These are phyloP conservation scores for Phocoena sinus DNA, from an alignment of 2,113 vertebrate species.

Conservation along the genomic window DNA sequence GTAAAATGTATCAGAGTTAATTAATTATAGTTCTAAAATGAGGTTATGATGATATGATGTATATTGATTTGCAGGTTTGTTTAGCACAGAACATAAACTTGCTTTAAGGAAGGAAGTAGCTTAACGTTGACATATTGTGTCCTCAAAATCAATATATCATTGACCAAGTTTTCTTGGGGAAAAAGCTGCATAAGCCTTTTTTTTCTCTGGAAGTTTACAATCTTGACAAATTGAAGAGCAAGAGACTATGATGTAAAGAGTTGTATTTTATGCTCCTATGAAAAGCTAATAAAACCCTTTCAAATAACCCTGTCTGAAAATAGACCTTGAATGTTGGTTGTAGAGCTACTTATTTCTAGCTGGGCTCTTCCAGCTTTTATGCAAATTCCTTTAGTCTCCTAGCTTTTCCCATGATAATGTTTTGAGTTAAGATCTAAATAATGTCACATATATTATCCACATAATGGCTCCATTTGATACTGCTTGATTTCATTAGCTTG, in stretches of 20 bases:
- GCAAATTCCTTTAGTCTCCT: neutral
- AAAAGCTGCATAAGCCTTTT: neutral
- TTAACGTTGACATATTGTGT: conserved; percentile 46
- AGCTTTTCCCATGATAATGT: neutral
- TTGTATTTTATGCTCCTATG: conserved; percentile 21
- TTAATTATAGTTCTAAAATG: conserved; percentile 18
- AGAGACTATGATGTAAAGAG: conserved; percentile 32
- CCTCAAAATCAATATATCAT: conserved; percentile 60
- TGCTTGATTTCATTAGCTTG: conserved; percentile 25
- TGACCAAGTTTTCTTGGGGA: conserved; percentile 43
- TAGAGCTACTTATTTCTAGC: neutral
- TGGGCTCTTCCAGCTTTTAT: conserved; percentile 32
- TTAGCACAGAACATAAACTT: conserved; percentile 3
- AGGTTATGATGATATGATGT: neutral
- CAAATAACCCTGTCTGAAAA: conserved; percentile 14
- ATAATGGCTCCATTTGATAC: neutral
- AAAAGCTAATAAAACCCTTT: conserved; percentile 51
- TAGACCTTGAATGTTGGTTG: neutral
- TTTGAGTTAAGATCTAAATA: neutral
- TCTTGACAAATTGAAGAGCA: conserved; percentile 48
- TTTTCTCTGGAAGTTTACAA: conserved; percentile 41
- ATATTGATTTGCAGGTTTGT: conserved; percentile 26
- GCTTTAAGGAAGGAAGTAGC: conserved; percentile 31
- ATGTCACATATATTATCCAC: neutral
- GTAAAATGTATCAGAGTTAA: neutral